Base-by-base conservation (phyloP, 2,888 invertebrate genomes). In the Zonitis immaculata region DNA sequence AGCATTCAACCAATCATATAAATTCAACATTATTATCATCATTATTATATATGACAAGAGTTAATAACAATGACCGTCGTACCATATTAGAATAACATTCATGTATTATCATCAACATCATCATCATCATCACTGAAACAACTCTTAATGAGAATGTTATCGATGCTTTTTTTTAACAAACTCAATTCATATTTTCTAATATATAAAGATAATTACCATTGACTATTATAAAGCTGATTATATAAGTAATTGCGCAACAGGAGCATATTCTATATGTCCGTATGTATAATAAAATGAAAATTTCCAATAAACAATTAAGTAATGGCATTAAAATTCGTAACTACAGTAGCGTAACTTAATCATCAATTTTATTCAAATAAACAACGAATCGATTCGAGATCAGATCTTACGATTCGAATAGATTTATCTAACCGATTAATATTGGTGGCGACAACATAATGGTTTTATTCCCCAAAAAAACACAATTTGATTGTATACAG, bases 161-260 rank as follows among this genome's bases (percentile, higher is more conserved):
- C 54, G 47, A 54, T 54, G n/a, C n/a, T 51, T 47, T 51, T 54
- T 54, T 54, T 51, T 51, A 45, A 51, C 35, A 48, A 54, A 54
- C 51, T n/a, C 51, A 54, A 54, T 39, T 39, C 8, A 39, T 39
- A 20, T 20, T 39, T 39, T 39, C 1, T 20, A 39, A 20, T 20
- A 18, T 5, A 22, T 22, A 35, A 7, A 39, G 5, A 39, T 39
- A n/a, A 39, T 39, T 18, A 8, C 6, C 32, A 32, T 32, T 18
- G 8, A 35, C 6, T 32, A 32, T 9, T n/a, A n/a, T n/a, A n/a
- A 9, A 9, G 16, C 6, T 35, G 35, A 35, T 35, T 35, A 35
- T 35, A n/a, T n/a, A 20, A 2, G 11, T 39, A 39, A 39, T 39
- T 20, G 6, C 18, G 18, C 18, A 35, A 35, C 16, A 35, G 18